phyloP scores from a whole-genome alignment of 92 coral and sea anemone species.

The Heteractis magnifica region DNA sequence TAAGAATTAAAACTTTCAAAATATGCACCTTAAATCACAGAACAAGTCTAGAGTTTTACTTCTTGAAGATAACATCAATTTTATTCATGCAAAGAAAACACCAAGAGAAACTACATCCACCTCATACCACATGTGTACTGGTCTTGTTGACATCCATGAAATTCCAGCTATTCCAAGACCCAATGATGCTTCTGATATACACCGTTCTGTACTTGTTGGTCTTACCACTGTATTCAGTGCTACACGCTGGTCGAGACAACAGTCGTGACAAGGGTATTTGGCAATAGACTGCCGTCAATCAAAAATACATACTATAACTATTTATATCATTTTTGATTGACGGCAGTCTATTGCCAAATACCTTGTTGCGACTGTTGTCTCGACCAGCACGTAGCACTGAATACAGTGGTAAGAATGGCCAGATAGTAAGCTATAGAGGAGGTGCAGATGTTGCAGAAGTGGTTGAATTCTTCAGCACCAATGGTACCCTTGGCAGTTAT shows the following conservation, averaged over 20 bases:
- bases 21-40: neutral
- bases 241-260: too few species aligned
- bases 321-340: too few species aligned
- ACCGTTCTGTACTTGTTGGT: neutral
- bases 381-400: too few species aligned
- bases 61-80: constrained; percentile 36
- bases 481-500: neutral
- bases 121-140: constrained; percentile 40
- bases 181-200: neutral
- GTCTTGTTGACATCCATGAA: constrained; percentile 25
- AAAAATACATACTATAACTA: too few species aligned
- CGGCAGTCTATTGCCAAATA: too few species aligned
- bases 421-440: neutral
- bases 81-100: constrained; percentile 32
- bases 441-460: neutral
- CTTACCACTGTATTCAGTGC: neutral
- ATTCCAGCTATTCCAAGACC: constrained; percentile 12
- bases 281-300: too few species aligned
- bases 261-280: too few species aligned
- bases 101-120: constrained; percentile 18
- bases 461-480: neutral
- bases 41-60: constrained; percentile 26
- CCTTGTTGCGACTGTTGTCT: too few species aligned
- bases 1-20: too few species aligned
- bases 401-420: neutral